Evolutionary conservation across 2,113 vertebrate genomes (phyloP).

Genomic region (Benitochromis conjunctus): DNA sequence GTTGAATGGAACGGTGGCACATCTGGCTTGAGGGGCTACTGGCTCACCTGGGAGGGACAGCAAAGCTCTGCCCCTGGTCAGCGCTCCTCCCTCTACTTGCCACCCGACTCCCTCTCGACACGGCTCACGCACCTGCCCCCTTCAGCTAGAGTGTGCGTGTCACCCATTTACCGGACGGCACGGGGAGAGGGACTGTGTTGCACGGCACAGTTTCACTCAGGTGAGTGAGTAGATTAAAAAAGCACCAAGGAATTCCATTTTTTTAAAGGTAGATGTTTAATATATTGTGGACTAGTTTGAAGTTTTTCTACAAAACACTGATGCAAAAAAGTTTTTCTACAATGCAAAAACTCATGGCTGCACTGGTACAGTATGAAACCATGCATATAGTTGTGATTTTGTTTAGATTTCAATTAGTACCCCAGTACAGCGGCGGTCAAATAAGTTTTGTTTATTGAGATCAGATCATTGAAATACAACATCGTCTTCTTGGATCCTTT

Average conservation of each 20-base stretch:
- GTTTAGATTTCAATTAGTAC: neutral
- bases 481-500: neutral
- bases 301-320: neutral
- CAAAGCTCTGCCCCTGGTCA: conserved; percentile 5
- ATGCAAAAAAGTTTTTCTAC: neutral
- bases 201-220: conserved; percentile 64
- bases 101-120: conserved; percentile 69
- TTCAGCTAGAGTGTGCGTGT: conserved; percentile 76
- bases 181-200: conserved; percentile 78
- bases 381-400: neutral
- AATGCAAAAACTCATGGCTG: neutral
- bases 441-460: neutral
- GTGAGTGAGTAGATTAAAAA: conserved; percentile 44
- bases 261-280: neutral
- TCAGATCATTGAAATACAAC: neutral
- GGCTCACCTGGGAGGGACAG: conserved; percentile 77
- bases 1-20: conserved; percentile 76
- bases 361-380: neutral
- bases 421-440: neutral
- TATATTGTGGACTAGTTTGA: neutral
- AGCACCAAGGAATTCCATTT: neutral
- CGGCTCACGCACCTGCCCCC: conserved; percentile 70
- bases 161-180: conserved; percentile 74
- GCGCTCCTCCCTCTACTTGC: conserved; percentile 65
- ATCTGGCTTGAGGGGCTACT: conserved; percentile 77